Base-by-base conservation (phyloP, 2,113 vertebrate species). In the Neodontobutis hainanensis region DNA sequence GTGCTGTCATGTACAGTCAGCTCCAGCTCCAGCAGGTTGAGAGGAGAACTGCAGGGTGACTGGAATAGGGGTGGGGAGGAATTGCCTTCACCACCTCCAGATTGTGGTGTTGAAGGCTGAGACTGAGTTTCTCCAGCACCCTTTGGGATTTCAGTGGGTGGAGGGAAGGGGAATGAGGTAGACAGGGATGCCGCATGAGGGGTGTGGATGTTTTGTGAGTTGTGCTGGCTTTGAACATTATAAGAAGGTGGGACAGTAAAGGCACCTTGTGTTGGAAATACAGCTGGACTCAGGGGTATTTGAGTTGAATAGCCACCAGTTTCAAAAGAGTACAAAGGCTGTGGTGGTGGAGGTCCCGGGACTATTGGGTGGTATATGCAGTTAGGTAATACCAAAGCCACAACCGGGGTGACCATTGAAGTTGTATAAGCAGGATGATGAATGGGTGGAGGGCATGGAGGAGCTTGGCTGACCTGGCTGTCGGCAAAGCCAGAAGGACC, bases 21-120 rank as follows among this genome's bases (percentile, higher is more conserved):
- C 63, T 99, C 97, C 76, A 98, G 86, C 68, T 98, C 96, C 3
- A 99, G 90, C 38, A 99, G 92, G 68, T 98, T 97, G 56, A 97
- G 90, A 0, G 97, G 97, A 0, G 96, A 97, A 88, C 96, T 99
- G 85, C 95, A 96, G 6, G 94, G 85, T 0, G 97, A 99, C 78
- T 96, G 95, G 77, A 98, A 97, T 10, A 97, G 79, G 0, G 94
- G 93, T 0, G 94, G 95, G 0, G 96, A 96, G 0, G 85, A 80
- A 6, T 85, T 91, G 42, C 92, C 93, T 1, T 76, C 78, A 3
- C 73, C 77, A 8, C 83, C 87, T 8, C 83, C 89, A 0, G 93
- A 94, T 72, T 88, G 92, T 0, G 93, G 94, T 0, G 93, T 94
- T 69, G 93, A 93, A 35, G 93, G 92, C 0, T 89, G 87, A 1